Conservation (phyloP, 1,140 invertebrate species). For the Hycleus cichorii region DNA sequence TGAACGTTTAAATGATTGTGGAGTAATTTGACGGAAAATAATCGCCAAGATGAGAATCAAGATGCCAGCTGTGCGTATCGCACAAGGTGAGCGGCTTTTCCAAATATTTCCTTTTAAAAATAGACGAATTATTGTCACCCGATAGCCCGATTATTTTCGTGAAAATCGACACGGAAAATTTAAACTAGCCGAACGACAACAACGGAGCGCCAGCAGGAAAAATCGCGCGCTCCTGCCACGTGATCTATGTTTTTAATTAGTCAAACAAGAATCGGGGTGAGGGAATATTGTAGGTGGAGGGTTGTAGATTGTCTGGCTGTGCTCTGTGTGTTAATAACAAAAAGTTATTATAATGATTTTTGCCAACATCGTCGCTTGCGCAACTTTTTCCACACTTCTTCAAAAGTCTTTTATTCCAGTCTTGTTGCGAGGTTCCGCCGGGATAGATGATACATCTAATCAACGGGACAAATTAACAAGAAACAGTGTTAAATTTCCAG, state of each 20-base stretch:
- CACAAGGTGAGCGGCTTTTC: conserved; percentile 64
- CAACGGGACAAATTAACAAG: background rate
- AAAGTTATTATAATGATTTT: conserved; percentile 39
- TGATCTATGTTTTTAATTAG: conserved; percentile 35
- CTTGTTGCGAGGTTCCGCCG: background rate
- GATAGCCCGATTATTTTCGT: background rate
- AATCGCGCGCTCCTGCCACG: conserved; percentile 25
- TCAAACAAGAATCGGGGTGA: conserved; percentile 7
- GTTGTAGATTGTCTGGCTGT: conserved; percentile 10
- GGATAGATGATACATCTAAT: background rate
- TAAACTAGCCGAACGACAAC: too few species aligned
- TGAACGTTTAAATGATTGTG: too few species aligned
- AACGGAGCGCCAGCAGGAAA: conserved; percentile 7
- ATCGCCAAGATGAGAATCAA: conserved; percentile 84
- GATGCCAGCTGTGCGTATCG: conserved; percentile 89
- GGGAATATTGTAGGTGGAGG: conserved; percentile 9
- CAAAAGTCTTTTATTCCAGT: background rate
- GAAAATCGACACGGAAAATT: background rate
- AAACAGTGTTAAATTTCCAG: background rate
- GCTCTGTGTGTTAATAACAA: conserved; percentile 32
- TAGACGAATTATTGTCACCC: background rate
- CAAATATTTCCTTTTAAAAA: background rate
- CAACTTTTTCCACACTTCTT: conserved; percentile 25
- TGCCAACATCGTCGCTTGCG: conserved; percentile 26
- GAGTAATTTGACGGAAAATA: background rate